phyloP scores from a whole-genome alignment of 2,888 invertebrate genomes.

The Lapara coniferarum region DNA sequence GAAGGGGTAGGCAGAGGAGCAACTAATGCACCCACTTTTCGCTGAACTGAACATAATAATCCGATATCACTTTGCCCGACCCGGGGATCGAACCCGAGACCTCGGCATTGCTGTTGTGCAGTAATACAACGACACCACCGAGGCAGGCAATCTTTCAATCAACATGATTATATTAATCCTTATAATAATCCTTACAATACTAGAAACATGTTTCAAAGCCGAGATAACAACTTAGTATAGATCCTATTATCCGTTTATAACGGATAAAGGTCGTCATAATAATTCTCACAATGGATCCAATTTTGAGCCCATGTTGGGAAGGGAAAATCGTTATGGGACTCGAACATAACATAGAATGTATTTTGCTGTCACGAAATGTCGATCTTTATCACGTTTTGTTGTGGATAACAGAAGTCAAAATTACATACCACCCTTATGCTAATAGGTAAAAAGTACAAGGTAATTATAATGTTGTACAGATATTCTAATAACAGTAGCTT shows the following conservation, averaged over 20 bases:
- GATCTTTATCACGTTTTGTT: not conserved
- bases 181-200: not conserved
- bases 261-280: slow-evolving; percentile 1
- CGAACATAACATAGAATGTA: not conserved
- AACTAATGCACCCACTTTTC: no score
- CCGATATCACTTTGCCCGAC: no score
- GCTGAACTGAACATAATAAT: no score
- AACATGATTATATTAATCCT: not conserved
- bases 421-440: not conserved
- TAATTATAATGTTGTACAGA: not conserved
- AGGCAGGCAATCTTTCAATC: no score
- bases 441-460: not conserved
- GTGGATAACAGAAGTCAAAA: not conserved
- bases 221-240: not conserved
- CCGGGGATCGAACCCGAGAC: no score
- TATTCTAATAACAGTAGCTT: no score
- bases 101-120: no score
- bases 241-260: slow-evolving; percentile 1
- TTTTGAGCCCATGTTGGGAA: slow-evolving; percentile 7
- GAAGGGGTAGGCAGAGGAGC: no score
- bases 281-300: slow-evolving; percentile 13
- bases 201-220: not conserved
- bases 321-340: slow-evolving; percentile 3
- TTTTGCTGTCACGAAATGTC: not conserved
- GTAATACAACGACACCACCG: no score